Base-by-base conservation (phyloP, 1,140 invertebrate genomes). In the Homalodisca vitripennis region DNA sequence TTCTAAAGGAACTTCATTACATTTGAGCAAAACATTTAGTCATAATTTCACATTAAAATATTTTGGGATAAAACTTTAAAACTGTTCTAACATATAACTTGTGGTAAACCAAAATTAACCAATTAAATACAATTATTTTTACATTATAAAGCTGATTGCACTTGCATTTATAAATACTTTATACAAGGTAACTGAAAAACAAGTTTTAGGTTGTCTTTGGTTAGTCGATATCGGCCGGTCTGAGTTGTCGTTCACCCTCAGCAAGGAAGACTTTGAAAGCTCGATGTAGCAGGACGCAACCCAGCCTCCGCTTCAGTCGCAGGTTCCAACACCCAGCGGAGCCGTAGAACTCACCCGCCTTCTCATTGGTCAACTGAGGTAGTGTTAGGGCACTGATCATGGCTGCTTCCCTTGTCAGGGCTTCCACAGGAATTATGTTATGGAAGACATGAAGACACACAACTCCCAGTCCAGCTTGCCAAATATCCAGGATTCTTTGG, bases 381-480 rank as follows among this genome's bases (percentile, higher is more conserved):
- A 92, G 70, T 74, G 92, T 90, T 32, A 98, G 77, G 0, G 93
- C 91, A 74, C 94, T 91, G 22, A 98, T 95, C 85, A 99, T 98
- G 24, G 90, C 86, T 0, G 95, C 95, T 80, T 99, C 97, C 69
- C 96, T 83, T 0, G 93, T 96, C 74, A 92, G 94, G 1, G 97
- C 95, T 81, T 98, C 97, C 0, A 89, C 92, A 0, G 93, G 88
- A 69, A 94, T 92, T 1, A 92, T 88, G 80, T 95, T 96, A 75
- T 95, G 93, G 78, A 96, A 98, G 51, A 96, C 84, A 73, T 97
- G 92, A 0, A 98, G 80, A 69, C 94, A 96, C 1, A 98, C 86
- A 0, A 98, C 94, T 13, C 97, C 97, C 17, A 85, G 79, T 27
- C 87, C 87, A 71, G 84, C 82, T 2, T 86, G 84, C 97, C 97